These are phyloP conservation scores for Kryptolebias marmoratus DNA, from an alignment of 2,113 vertebrate species.

Conservation along the genomic window DNA sequence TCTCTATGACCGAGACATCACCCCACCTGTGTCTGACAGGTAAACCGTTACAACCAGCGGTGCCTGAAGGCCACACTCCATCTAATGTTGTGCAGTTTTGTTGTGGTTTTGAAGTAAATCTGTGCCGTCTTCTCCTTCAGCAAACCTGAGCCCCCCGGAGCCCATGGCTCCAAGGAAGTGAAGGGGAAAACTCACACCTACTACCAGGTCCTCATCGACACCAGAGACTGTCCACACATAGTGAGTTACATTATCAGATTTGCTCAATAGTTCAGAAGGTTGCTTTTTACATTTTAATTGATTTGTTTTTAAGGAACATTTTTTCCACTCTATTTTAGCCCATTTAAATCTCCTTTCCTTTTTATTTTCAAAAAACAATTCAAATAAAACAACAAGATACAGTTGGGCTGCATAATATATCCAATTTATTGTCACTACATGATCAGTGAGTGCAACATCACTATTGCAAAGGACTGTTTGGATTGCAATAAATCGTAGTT, in stretches of 20 bases:
- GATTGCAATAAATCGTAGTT: too few relatives aligned
- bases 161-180: slow-evolving; percentile 94
- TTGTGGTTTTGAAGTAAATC: background rate
- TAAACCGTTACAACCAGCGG: slow-evolving; percentile 48
- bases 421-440: too few relatives aligned
- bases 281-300: too few relatives aligned
- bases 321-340: too few relatives aligned
- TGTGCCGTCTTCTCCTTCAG: slow-evolving; percentile 37
- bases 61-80: background rate
- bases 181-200: slow-evolving; percentile 98
- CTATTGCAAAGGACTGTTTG: too few relatives aligned
- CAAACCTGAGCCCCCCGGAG: slow-evolving; percentile 82
- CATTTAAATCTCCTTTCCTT: too few relatives aligned
- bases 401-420: too few relatives aligned
- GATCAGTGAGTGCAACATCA: too few relatives aligned
- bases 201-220: slow-evolving; percentile 96
- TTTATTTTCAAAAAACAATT: too few relatives aligned
- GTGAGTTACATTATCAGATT: slow-evolving; percentile 79
- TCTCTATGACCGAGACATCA: slow-evolving; percentile 93
- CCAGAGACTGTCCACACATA: slow-evolving; percentile 95
- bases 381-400: too few relatives aligned
- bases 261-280: too few relatives aligned
- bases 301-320: too few relatives aligned
- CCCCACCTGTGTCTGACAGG: slow-evolving; percentile 90
- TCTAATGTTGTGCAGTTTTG: background rate